Base-by-base conservation (phyloP, 2,797 vertebrate species). In the Cynodonichthys magdalenae region DNA sequence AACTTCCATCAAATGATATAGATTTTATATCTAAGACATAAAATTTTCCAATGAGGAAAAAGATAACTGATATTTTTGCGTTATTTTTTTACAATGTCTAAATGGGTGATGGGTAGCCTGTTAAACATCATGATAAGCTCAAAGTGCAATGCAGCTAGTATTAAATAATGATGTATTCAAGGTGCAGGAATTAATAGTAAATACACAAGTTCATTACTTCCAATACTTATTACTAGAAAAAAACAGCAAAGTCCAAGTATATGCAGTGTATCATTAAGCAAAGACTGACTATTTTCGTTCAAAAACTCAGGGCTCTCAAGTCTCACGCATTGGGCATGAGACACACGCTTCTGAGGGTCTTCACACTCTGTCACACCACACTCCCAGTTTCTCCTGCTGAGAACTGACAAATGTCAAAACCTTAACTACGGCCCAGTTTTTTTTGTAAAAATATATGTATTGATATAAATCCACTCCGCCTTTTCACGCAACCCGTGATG, bases 141-240 rank as follows among this genome's bases (percentile, higher is more conserved):
- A 24, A 53, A 69, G 44, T 60, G 48, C 34, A 63, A 49, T 53
- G 39, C 27, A 48, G 67, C 49, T 66, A 20, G 39, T 44, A 67
- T 81, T 80, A 74, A 72, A 75, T 74, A 67, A 68, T 57, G 52
- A 72, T 59, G 62, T 24, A 50, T 65, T 74, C 29, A 61, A 58
- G 66, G 59, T 73, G 53, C 31, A 39, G 46, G 42, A 59, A 70
- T 80, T 82, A 75, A 80, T 51, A 45, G 51, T 51, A 44, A 75
- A 85, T 71, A 83, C 84, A 80, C 77, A 81, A 82, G 59, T 41
- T 71, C 54, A 85, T 81, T 69, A 69, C 76, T 52, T 74, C 74
- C 67, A 80, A 84, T 68, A 89, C 73, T 85, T 71, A 80, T 79
- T 74, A 63, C 58, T 53, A 53, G 57, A 59, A 48, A 77, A 48